These are phyloP conservation scores for Bubo scandiacus DNA, from an alignment of 2,113 vertebrate species.

Conservation along the genomic window DNA sequence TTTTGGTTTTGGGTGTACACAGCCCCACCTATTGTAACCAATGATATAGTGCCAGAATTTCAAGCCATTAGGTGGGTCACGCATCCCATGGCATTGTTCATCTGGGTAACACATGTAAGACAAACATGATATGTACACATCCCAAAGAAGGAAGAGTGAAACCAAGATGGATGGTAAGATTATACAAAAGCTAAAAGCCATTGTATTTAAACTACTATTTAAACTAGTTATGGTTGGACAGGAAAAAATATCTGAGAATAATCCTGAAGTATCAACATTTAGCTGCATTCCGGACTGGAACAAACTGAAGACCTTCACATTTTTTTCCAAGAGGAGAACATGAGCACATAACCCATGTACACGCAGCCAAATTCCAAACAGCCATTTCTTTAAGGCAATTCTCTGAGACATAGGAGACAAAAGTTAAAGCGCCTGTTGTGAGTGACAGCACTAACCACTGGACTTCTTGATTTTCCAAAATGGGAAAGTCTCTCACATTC, in stretches of 20 bases:
- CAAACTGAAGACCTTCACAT: background rate
- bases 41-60: background rate
- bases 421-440: background rate
- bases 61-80: background rate
- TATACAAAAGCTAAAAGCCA: background rate
- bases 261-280: background rate
- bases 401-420: background rate
- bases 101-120: background rate
- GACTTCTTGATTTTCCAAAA: background rate
- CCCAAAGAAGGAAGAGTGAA: background rate
- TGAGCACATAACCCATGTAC: background rate
- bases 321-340: background rate
- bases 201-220: background rate
- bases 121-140: background rate
- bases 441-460: background rate
- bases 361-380: background rate
- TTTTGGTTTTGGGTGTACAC: constrained; percentile 10
- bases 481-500: background rate
- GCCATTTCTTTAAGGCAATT: background rate
- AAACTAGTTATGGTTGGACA: background rate
- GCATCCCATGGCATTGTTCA: background rate
- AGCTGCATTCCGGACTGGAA: background rate
- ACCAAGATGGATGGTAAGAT: background rate
- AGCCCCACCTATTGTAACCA: background rate
- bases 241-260: background rate